Evolutionary conservation across 2,113 vertebrate genomes (phyloP).

Genomic region (Prionailurus bengalensis): DNA sequence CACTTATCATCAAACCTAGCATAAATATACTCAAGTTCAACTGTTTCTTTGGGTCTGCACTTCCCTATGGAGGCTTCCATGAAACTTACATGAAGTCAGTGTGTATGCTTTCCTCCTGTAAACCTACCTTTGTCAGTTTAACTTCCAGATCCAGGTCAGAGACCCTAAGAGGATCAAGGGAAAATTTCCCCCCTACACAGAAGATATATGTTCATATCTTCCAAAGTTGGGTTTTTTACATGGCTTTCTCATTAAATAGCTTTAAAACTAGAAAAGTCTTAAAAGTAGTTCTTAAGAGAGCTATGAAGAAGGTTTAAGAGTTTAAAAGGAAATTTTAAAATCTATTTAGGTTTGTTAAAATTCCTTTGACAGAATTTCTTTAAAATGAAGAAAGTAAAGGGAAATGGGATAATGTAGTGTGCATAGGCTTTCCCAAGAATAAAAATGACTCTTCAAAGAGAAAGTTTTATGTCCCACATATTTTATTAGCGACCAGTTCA

Average conservation of each 20-base stretch:
- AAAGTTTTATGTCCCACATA: neutral
- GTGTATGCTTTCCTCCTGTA: neutral
- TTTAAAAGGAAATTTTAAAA: slow-evolving; percentile 29
- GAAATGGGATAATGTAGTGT: neutral
- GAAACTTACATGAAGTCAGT: neutral
- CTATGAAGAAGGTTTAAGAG: neutral
- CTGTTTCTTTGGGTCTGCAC: neutral
- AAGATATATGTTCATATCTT: neutral
- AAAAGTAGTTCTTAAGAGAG: slow-evolving; percentile 20
- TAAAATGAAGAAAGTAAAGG: slow-evolving; percentile 5
- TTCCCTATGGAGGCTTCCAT: neutral
- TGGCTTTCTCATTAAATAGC: neutral
- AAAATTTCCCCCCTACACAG: neutral
- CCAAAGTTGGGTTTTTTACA: neutral
- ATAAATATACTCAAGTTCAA: neutral
- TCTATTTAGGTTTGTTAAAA: neutral
- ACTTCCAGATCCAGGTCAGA: neutral
- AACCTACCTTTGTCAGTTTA: neutral
- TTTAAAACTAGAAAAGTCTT: slow-evolving; percentile 11
- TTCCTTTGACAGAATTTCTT: slow-evolving; percentile 15
- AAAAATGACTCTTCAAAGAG: neutral
- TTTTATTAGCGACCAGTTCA: neutral
- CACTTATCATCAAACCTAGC: neutral
- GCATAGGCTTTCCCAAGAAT: neutral
- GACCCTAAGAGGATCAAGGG: neutral